Percentiles rank a stretch among this genome's conserved stretches.
Evolutionary conservation across 2,888 invertebrate genomes (phyloP).

Genomic region (Pollenia amentaria): DNA sequence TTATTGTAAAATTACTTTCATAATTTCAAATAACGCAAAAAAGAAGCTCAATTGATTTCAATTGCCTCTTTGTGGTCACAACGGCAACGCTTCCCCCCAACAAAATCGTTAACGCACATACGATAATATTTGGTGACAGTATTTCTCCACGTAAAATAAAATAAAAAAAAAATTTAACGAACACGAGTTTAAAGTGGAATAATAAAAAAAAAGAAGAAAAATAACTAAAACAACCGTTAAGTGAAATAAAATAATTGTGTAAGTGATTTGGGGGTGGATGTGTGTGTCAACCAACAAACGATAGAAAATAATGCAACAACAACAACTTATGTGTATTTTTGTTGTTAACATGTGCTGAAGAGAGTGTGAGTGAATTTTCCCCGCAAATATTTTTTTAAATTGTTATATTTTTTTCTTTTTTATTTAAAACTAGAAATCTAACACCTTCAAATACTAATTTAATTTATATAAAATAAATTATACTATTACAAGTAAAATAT

Average conservation of each 20-base stretch:
- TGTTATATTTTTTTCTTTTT: too few species aligned
- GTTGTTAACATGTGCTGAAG: neutral
- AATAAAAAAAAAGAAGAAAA: neutral
- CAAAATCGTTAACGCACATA: conserved; percentile 10
- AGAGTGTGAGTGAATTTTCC: neutral
- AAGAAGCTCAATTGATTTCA: too few species aligned
- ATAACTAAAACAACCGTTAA: conserved; percentile 28
- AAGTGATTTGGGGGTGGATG: neutral
- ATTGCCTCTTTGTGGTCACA: too few species aligned
- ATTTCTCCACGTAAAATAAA: conserved; percentile 28
- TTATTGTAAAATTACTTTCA: too few species aligned
- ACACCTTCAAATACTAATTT: too few species aligned
- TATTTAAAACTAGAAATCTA: too few species aligned
- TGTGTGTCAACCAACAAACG: conserved; percentile 14
- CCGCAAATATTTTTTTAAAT: neutral
- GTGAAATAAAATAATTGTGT: neutral
- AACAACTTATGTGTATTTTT: neutral
- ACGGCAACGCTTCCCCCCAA: neutral
- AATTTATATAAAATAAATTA: too few species aligned
- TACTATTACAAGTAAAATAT: too few species aligned
- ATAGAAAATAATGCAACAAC: conserved; percentile 14
- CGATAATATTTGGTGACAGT: conserved; percentile 48
- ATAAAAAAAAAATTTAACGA: conserved; percentile 2
- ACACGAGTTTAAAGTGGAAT: conserved; percentile 24
- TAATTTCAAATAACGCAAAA: too few species aligned